Evolutionary conservation across 2,113 vertebrate genomes (phyloP).

Genomic region (Malurus elegans): DNA sequence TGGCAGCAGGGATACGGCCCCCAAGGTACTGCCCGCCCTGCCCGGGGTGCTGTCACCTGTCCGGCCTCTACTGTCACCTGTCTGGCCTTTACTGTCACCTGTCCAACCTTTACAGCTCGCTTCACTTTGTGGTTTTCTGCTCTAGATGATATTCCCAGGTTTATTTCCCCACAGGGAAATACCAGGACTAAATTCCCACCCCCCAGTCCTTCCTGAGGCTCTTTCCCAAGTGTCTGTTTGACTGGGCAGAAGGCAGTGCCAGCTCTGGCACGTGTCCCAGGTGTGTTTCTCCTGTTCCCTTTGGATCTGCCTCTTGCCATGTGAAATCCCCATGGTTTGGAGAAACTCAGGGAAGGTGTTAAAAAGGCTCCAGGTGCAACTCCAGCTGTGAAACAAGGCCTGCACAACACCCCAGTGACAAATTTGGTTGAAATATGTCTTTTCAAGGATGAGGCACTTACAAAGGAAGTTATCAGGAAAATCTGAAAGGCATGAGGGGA

Average conservation of each 20-base stretch:
- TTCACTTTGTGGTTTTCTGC: accelerated
- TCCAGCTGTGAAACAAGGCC: background rate
- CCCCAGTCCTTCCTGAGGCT: accelerated
- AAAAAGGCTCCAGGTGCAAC: background rate
- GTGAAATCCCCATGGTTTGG: accelerated
- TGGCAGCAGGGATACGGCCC: conserved; percentile 96
- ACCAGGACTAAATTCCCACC: background rate
- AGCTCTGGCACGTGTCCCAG: accelerated
- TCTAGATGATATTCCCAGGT: accelerated
- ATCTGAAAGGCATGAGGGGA: background rate
- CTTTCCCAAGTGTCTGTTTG: background rate
- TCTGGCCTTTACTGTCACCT: background rate
- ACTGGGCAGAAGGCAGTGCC: accelerated
- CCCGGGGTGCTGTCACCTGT: background rate
- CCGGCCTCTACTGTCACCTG: too few species aligned
- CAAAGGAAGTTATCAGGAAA: background rate
- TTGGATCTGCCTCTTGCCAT: background rate
- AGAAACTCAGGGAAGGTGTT: accelerated
- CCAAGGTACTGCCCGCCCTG: conserved; percentile 79
- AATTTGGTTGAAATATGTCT: accelerated
- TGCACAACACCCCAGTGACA: background rate
- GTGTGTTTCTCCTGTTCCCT: background rate
- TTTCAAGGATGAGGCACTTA: background rate
- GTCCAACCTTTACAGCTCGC: accelerated
- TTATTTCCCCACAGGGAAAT: background rate